phyloP scores from a whole-genome alignment of 1,140 invertebrate species.

The Neodiprion lecontei region DNA sequence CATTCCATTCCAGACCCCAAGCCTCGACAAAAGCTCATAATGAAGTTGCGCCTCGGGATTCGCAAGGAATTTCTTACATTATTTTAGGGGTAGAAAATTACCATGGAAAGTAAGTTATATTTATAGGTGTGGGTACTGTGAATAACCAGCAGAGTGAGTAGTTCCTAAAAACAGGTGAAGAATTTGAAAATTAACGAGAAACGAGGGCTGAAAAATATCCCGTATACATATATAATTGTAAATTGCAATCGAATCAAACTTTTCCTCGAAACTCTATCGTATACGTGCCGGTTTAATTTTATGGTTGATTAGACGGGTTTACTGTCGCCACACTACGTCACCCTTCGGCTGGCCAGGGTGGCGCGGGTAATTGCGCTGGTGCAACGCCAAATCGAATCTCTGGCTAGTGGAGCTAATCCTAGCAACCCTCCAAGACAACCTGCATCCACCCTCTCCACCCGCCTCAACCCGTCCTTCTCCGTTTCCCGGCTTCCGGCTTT shows the following conservation, averaged over 20 bases:
- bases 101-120: too few relatives aligned
- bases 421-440: background rate
- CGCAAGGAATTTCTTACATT: background rate
- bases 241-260: too few relatives aligned
- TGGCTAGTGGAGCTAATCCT: constrained; percentile 1
- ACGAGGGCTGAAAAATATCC: too few relatives aligned
- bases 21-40: background rate
- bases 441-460: background rate
- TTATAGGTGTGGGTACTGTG: too few relatives aligned
- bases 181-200: too few relatives aligned
- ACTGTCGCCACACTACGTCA: constrained; percentile 9
- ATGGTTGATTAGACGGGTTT: constrained; percentile 16
- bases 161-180: too few relatives aligned
- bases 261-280: too few relatives aligned
- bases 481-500: background rate
- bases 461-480: background rate
- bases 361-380: constrained; percentile 10
- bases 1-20: background rate
- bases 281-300: constrained; percentile 5
- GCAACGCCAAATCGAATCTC: constrained; percentile 16
- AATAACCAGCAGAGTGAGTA: too few relatives aligned
- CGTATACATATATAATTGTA: too few relatives aligned
- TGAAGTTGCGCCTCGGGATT: constrained; percentile 1
- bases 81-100: background rate
- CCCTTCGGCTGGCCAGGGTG: constrained; percentile 11